Evolutionary conservation across 2,113 vertebrate species (phyloP).

Genomic region (Strigops habroptila): DNA sequence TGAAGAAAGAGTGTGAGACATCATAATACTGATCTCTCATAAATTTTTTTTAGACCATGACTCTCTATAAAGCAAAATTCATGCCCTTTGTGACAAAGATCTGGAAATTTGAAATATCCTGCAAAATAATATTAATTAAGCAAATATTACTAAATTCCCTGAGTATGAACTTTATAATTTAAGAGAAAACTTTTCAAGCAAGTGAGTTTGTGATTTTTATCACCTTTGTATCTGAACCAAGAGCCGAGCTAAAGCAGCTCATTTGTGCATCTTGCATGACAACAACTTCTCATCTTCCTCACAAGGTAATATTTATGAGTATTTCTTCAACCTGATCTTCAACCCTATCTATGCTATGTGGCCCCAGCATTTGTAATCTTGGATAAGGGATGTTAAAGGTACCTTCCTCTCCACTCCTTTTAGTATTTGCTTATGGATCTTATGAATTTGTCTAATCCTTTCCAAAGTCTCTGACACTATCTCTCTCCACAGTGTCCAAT

Average conservation of each 20-base stretch:
- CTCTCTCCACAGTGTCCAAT: background rate
- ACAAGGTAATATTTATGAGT: background rate
- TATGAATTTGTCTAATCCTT: background rate
- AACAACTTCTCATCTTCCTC: background rate
- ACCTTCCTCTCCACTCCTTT: background rate
- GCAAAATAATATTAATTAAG: background rate
- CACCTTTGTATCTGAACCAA: background rate
- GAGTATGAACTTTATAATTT: background rate
- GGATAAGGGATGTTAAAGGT: background rate
- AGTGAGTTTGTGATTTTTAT: background rate
- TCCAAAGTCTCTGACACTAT: background rate
- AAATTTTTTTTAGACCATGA: accelerated
- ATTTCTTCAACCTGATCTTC: background rate
- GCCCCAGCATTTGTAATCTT: background rate
- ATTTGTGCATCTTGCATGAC: background rate
- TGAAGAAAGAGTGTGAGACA: background rate
- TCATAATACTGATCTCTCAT: background rate
- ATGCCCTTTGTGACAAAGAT: background rate
- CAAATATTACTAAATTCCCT: background rate
- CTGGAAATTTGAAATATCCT: background rate
- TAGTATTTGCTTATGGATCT: background rate
- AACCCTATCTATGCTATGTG: background rate
- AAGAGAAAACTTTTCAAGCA: background rate
- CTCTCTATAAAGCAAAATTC: background rate
- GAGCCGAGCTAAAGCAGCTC: background rate